These are phyloP conservation scores for Dendroctonus ponderosae DNA, from an alignment of 1,140 invertebrate species.

Conservation along the genomic window DNA sequence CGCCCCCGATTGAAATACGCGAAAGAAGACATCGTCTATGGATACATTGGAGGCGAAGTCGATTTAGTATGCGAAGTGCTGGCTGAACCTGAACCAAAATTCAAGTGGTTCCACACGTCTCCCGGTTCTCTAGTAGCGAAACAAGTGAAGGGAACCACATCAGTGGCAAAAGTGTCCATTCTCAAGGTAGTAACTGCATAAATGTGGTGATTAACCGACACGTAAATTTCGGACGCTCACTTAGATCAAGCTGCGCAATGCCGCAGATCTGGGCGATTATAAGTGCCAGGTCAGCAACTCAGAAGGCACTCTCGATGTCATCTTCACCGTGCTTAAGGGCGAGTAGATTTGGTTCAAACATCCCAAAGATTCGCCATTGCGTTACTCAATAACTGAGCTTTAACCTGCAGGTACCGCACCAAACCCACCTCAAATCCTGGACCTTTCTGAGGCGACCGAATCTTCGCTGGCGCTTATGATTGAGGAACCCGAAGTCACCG, in stretches of 20 bases:
- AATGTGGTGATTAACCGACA: too few species aligned
- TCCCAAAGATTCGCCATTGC: not conserved
- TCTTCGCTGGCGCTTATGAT: slow-evolving; percentile 52
- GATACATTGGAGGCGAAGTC: slow-evolving; percentile 52
- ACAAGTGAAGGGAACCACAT: slow-evolving; percentile 27
- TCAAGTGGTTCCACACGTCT: slow-evolving; percentile 54
- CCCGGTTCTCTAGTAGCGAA: too few species aligned
- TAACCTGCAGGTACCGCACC: slow-evolving; percentile 53
- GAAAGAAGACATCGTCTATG: slow-evolving; percentile 39
- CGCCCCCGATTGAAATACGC: slow-evolving; percentile 11
- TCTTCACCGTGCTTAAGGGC: not conserved
- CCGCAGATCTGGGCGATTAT: slow-evolving; percentile 3
- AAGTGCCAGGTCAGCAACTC: slow-evolving; percentile 7
- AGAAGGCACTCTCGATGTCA: not conserved
- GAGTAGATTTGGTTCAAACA: not conserved
- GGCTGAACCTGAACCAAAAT: slow-evolving; percentile 58
- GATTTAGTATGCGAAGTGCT: slow-evolving; percentile 58
- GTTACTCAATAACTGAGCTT: not conserved
- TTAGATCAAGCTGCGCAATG: not conserved
- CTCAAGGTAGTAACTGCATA: not conserved
- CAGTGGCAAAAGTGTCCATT: slow-evolving; percentile 29
- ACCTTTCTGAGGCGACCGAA: slow-evolving; percentile 49
- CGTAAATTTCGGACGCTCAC: too few species aligned
- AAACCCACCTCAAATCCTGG: slow-evolving; percentile 48
- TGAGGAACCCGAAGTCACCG: slow-evolving; percentile 29